A percentile compares a stretch with the other conserved stretches of the same genome.
Evolutionary conservation across 2,113 vertebrate genomes (phyloP).

Genomic region (Indri indri): DNA sequence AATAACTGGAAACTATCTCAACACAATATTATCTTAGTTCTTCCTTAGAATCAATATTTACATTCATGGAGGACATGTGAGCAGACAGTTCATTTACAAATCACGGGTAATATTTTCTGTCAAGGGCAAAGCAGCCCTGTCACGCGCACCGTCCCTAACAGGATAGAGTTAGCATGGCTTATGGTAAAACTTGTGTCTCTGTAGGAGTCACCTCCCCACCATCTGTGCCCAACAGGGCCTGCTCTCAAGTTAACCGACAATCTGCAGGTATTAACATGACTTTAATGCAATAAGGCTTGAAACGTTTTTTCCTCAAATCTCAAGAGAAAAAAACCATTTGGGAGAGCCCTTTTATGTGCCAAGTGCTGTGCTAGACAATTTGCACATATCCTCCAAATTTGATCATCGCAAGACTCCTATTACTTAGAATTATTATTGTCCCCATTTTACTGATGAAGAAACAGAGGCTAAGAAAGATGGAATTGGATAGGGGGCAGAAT

Average conservation of each 20-base stretch:
- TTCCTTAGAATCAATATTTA: not conserved
- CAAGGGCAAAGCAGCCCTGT: not conserved
- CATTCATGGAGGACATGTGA: not conserved
- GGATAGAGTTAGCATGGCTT: fast-evolving
- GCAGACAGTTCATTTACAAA: not conserved
- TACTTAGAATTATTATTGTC: not conserved
- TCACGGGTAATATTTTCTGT: not conserved
- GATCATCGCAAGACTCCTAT: not conserved
- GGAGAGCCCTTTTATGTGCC: not conserved
- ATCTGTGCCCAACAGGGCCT: not conserved
- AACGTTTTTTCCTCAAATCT: not conserved
- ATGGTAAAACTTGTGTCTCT: not conserved
- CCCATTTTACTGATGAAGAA: not conserved
- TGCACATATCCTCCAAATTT: not conserved
- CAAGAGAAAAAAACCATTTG: not conserved
- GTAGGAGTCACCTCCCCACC: not conserved
- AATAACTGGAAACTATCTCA: not conserved
- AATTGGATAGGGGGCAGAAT: not conserved
- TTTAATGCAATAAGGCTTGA: not conserved
- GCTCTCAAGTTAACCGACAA: not conserved
- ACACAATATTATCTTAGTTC: not conserved
- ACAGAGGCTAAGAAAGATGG: not conserved
- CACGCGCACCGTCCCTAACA: not conserved
- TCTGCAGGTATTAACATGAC: not conserved
- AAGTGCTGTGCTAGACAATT: not conserved